Evolutionary conservation across 2,113 vertebrate genomes (phyloP), one percentile per base, ranked within the genome.

Genomic region (Octodon degus): DNA sequence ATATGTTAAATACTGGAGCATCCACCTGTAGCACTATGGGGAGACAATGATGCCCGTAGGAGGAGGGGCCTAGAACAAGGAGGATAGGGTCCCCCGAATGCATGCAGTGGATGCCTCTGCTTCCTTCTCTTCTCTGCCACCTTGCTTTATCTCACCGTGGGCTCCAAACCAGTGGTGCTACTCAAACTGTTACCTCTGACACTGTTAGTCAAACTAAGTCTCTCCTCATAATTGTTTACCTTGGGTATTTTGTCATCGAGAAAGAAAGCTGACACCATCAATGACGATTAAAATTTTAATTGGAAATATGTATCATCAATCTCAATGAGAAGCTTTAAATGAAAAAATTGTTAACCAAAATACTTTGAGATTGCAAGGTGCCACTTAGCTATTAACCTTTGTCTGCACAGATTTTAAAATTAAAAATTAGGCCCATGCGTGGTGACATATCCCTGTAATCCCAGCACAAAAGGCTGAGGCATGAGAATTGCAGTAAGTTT

Each of bases 341-440:
- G 53, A 62, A 87, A 16, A 82, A 82, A 7, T 0, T 65, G 11
- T 47, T 77, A 7, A 55, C 53, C 13, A 4, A 72, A 77, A n/a
- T 72, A 67, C 79, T 88, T 58, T 76, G 19, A 77, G 67, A 87
- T 10, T 65, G 1, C 32, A 40, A 80, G 89, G 37, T 60, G 4
- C 55, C 80, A 17, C 34, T 90, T 90, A 77, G 50, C 22, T 58
- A 43, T 72, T 47, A 55, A 25, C 40, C 62, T 91, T 58, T 74
- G 53, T 94, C 83, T 65, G 85, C 19, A 76, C 37, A 55, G 27
- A 50, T 80, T 89, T 91, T 58, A 91, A 62, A 90, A 84, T 58
- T 30, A 37, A 86, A 82, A 20, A 1, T 74, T 85, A 60, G 60
- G 58, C 22, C 20, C 70, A 72, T 9, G 3, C 22, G 9, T 40